Conservation (phyloP, 2,113 vertebrate genomes). For the Gambusia affinis region DNA sequence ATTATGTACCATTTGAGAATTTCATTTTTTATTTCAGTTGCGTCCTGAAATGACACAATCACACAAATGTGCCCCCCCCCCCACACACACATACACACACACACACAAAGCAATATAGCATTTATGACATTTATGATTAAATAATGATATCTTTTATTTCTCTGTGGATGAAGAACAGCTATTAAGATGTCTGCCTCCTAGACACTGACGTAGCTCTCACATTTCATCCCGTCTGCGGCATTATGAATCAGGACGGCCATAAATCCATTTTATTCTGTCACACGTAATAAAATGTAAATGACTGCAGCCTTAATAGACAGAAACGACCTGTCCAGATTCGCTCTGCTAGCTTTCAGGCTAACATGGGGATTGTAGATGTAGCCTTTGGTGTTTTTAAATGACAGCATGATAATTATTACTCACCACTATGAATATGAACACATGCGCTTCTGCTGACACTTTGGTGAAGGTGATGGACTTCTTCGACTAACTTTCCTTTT, state of each 20-base stretch:
- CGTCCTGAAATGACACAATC: not conserved
- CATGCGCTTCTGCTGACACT: conserved; percentile 71
- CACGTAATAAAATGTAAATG: conserved; percentile 30
- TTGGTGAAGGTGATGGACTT: conserved; percentile 76
- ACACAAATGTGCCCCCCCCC: not conserved
- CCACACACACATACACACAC: too few species aligned
- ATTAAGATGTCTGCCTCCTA: conserved; percentile 32
- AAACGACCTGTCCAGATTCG: conserved; percentile 37
- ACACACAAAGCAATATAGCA: not conserved
- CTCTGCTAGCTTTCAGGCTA: conserved; percentile 62
- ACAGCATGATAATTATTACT: conserved; percentile 71
- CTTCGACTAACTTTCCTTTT: conserved; percentile 80
- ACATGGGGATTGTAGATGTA: conserved; percentile 36
- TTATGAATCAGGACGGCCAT: conserved; percentile 1
- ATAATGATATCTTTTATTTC: conserved; percentile 7
- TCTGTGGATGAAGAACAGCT: conserved; percentile 1
- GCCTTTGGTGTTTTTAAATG: conserved; percentile 23
- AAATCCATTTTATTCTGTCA: conserved; percentile 10
- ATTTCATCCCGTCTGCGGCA: conserved; percentile 9
- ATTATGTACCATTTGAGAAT: not conserved
- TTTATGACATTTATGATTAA: conserved; percentile 4
- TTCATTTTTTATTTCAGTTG: not conserved
- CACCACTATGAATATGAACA: conserved; percentile 59
- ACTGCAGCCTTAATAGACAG: conserved; percentile 13
- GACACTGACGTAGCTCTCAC: conserved; percentile 18